A percentile compares a stretch with the other conserved stretches of the same genome.
Conservation (phyloP, 2,888 invertebrate species). For the Cheilosia vulpina region DNA sequence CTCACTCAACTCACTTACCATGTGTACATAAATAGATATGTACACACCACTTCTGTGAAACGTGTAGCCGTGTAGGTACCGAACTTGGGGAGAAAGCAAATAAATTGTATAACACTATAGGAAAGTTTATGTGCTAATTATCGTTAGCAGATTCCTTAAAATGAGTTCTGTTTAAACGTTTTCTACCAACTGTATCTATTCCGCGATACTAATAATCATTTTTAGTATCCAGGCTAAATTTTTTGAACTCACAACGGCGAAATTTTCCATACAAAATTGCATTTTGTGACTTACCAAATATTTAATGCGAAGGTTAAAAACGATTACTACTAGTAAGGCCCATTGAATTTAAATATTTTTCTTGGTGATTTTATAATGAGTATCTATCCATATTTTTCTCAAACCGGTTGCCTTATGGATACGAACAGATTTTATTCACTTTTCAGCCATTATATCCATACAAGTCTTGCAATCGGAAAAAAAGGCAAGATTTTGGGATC, state of each 20-base stretch:
- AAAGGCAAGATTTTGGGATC: not conserved
- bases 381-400: not conserved
- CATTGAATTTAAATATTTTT: not conserved
- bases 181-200: not conserved
- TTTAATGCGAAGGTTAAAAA: too few relatives aligned
- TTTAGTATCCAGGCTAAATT: too few relatives aligned
- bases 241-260: too few relatives aligned
- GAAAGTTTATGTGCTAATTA: conserved; percentile 37
- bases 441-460: not conserved
- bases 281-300: too few relatives aligned
- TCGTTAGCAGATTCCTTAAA: conserved; percentile 3
- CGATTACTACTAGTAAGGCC: too few relatives aligned
- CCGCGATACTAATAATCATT: too few relatives aligned
- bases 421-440: not conserved
- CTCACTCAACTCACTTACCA: not conserved
- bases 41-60: not conserved
- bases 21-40: not conserved
- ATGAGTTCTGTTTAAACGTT: not conserved
- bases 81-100: conserved; percentile 31
- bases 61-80: not conserved
- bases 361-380: not conserved
- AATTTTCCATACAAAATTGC: too few relatives aligned
- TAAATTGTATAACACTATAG: conserved; percentile 46
- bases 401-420: not conserved
- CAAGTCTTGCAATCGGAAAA: not conserved